These are phyloP conservation scores for Hoplodrina blanda DNA, from an alignment of 2,888 invertebrate species.

Conservation along the genomic window DNA sequence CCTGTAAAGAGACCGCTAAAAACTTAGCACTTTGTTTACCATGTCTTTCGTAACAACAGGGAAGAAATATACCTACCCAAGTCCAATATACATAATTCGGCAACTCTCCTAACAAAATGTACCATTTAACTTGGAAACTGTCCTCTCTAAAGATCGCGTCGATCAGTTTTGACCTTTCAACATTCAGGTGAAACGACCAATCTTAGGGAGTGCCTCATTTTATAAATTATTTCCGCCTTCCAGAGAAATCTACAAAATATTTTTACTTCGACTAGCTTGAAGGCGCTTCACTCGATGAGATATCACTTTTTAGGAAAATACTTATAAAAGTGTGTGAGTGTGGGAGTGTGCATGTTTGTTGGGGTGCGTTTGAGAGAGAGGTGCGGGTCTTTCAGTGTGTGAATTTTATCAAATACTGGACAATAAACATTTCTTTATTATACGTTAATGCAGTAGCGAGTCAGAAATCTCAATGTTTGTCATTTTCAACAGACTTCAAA, in stretches of 20 bases:
- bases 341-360: not conserved
- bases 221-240: constrained; percentile 60
- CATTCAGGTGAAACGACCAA: constrained; percentile 51
- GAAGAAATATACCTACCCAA: too few relatives aligned
- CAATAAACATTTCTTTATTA: too few relatives aligned
- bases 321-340: not conserved
- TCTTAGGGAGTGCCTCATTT: constrained; percentile 61
- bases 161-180: constrained; percentile 55
- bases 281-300: constrained; percentile 22
- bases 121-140: constrained; percentile 46
- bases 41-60: too few relatives aligned
- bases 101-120: constrained; percentile 20
- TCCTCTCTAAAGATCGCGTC: constrained; percentile 45
- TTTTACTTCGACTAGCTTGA: constrained; percentile 26
- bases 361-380: too few relatives aligned
- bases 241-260: constrained; percentile 50
- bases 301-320: constrained; percentile 18
- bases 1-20: too few relatives aligned
- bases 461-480: too few relatives aligned
- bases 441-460: too few relatives aligned
- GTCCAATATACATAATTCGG: not conserved
- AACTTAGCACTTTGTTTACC: too few relatives aligned
- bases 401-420: too few relatives aligned
- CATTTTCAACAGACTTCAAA: too few relatives aligned
- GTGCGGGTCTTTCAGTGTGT: too few relatives aligned